Evolutionary conservation across 23 tunicate species (phyloP).

Genomic region (Clavelina lepadiformis): DNA sequence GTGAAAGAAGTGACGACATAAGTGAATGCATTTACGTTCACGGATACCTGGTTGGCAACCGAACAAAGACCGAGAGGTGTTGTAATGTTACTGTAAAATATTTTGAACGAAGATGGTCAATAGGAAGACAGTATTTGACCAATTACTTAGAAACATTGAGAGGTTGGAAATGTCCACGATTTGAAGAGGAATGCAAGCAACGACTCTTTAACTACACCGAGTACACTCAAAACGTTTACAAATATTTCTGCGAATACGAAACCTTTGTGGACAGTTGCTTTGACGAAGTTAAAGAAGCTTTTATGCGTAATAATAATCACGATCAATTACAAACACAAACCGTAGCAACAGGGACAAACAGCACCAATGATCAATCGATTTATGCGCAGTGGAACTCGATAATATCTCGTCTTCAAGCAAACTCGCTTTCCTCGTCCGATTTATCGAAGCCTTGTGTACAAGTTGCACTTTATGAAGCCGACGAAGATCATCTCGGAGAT

Average conservation of each 20-base stretch:
- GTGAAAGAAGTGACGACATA: no score
- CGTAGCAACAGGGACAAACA: not conserved
- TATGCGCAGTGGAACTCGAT: no score
- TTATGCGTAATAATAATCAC: not conserved
- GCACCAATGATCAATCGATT: no score
- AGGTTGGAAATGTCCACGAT: constrained; percentile 59
- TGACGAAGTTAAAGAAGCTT: not conserved
- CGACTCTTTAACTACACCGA: constrained; percentile 28
- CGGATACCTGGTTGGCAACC: constrained; percentile 11
- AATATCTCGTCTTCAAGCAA: no score
- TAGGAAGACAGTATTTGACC: not conserved
- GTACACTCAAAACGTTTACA: constrained; percentile 33
- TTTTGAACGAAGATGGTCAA: not conserved
- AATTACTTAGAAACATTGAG: constrained; percentile 10
- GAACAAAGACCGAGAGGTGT: not conserved
- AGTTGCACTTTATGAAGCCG: constrained; percentile 56
- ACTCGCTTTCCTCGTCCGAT: no score
- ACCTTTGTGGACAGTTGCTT: constrained; percentile 2
- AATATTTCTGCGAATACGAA: constrained; percentile 22
- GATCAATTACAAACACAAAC: not conserved
- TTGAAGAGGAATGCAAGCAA: constrained; percentile 24
- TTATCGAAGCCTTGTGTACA: constrained; percentile 82
- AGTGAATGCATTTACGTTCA: no score
- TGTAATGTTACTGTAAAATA: not conserved
- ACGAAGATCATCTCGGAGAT: constrained; percentile 37